phyloP scores from a whole-genome alignment of 2,113 vertebrate genomes.

The Indicator indicator region DNA sequence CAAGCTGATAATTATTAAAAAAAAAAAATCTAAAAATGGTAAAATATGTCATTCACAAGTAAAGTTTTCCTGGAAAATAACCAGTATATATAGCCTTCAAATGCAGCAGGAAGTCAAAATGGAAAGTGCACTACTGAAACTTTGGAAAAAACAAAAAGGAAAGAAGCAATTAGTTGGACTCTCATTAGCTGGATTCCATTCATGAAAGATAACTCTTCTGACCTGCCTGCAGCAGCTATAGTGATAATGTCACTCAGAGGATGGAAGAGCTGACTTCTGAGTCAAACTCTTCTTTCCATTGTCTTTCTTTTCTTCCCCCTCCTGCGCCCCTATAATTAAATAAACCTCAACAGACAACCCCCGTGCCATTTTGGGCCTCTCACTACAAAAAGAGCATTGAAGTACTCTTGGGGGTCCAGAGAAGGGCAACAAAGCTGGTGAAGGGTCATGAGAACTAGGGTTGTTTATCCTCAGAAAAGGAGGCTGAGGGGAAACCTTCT shows the following conservation, averaged over 20 bases:
- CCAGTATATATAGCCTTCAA: neutral
- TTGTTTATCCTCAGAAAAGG: too few species aligned
- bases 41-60: neutral
- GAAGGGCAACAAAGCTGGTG: too few species aligned
- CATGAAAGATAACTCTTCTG: neutral
- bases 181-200: neutral
- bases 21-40: neutral
- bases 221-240: neutral
- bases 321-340: neutral
- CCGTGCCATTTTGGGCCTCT: neutral
- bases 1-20: neutral
- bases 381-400: too few species aligned
- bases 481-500: too few species aligned
- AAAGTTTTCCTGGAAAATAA: neutral
- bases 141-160: neutral
- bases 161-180: neutral
- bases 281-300: fast-evolving
- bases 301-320: neutral
- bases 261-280: neutral
- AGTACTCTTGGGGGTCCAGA: too few species aligned
- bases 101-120: neutral
- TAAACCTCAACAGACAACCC: neutral
- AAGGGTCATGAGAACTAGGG: neutral
- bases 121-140: neutral
- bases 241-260: neutral